A percentile compares a stretch with the other conserved stretches of the same genome.
Conservation (phyloP, 2,797 vertebrate genomes). For the Spizella passerina region DNA sequence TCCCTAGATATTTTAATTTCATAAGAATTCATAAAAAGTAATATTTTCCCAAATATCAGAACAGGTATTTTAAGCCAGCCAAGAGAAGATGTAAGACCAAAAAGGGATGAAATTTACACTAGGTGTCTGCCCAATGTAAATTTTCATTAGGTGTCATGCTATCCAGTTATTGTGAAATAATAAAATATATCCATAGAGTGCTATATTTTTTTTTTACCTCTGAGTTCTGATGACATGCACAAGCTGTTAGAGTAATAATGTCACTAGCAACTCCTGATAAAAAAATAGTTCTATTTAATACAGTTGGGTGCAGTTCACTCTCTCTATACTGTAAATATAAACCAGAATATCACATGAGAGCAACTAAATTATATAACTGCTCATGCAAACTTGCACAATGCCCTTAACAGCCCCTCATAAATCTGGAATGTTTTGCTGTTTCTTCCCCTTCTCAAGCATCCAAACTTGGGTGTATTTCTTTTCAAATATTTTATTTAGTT, state of each 20-base stretch:
- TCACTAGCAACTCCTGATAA: neutral
- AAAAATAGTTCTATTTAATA: neutral
- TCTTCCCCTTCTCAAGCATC: neutral
- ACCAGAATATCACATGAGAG: neutral
- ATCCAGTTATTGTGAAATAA: neutral
- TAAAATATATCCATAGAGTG: neutral
- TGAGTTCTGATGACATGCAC: neutral
- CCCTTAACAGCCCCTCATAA: neutral
- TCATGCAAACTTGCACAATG: neutral
- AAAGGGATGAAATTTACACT: neutral
- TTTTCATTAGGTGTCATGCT: constrained; percentile 2
- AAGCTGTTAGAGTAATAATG: neutral
- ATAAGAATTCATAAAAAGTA: neutral
- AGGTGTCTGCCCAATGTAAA: neutral
- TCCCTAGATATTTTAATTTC: neutral
- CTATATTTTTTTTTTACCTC: constrained; percentile 24
- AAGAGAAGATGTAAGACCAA: neutral
- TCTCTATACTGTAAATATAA: neutral
- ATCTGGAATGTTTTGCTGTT: constrained; percentile 30
- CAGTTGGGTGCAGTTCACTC: neutral
- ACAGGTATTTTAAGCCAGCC: neutral
- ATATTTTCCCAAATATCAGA: neutral
- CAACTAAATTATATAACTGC: constrained; percentile 29
- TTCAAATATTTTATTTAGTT: neutral
- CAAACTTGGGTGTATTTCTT: neutral